Evolutionary conservation across 2,113 vertebrate genomes (phyloP).

Genomic region (Pterocles burchelli): DNA sequence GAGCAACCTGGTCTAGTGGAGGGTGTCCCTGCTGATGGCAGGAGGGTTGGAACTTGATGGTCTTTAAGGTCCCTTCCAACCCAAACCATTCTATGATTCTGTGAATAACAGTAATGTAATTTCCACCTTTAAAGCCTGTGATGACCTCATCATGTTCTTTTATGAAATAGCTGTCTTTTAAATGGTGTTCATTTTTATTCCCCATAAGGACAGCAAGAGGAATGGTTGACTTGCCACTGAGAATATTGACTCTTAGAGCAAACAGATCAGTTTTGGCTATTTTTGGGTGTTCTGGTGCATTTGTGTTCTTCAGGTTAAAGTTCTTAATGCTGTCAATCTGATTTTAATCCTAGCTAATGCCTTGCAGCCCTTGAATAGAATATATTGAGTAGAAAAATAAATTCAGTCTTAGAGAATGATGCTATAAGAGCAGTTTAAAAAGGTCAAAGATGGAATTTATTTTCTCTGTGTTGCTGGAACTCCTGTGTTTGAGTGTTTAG

Average conservation of each 20-base stretch:
- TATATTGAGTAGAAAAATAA: constrained; percentile 25
- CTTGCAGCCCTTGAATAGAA: constrained; percentile 4
- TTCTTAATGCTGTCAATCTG: constrained; percentile 36
- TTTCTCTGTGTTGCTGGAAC: background rate
- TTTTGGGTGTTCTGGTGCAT: background rate
- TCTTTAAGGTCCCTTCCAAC: too few relatives aligned
- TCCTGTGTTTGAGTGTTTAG: constrained; percentile 43
- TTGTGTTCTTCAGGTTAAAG: constrained; percentile 24
- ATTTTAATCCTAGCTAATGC: constrained; percentile 50
- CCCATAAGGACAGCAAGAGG: background rate
- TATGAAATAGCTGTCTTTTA: background rate
- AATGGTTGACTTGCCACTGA: background rate
- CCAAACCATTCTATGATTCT: too few relatives aligned
- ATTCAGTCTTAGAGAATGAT: constrained; percentile 6
- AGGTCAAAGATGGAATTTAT: constrained; percentile 55
- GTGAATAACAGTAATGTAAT: background rate
- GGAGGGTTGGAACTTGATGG: too few relatives aligned
- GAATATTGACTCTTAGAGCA: background rate
- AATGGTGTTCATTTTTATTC: background rate
- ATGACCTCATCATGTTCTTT: background rate
- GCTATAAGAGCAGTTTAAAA: background rate
- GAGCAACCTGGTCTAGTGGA: too few relatives aligned
- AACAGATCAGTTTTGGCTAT: background rate
- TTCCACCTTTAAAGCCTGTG: background rate
- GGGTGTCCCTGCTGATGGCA: too few relatives aligned